These are phyloP conservation scores for Bhutanitis thaidina DNA, from an alignment of 2,888 invertebrate genomes.

Conservation along the genomic window DNA sequence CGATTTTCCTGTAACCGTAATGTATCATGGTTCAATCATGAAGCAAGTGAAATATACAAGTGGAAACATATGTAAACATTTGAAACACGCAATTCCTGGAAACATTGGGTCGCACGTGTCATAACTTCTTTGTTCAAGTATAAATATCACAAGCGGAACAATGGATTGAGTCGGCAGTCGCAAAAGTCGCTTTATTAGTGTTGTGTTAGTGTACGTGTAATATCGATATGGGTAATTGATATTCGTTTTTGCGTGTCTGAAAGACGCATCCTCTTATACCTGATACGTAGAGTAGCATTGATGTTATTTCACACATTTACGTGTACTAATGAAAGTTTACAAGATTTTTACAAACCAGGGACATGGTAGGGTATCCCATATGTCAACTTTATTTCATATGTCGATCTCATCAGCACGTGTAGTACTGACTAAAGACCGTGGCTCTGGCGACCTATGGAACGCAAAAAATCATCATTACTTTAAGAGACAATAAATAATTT, in stretches of 20 bases:
- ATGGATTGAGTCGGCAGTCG: constrained; percentile 26
- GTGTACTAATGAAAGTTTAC: too few species aligned
- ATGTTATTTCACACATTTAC: too few species aligned
- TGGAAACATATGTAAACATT: constrained; percentile 14
- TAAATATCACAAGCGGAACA: constrained; percentile 26
- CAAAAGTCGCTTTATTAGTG: constrained; percentile 30
- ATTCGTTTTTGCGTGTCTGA: neutral
- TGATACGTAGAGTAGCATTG: neutral
- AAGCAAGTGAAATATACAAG: neutral
- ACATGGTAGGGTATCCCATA: too few species aligned
- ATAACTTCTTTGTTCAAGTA: constrained; percentile 41
- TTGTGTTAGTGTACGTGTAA: constrained; percentile 25
- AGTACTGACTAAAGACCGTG: too few species aligned
- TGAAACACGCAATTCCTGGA: constrained; percentile 21
- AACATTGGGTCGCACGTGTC: constrained; percentile 27
- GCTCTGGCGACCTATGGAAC: too few species aligned
- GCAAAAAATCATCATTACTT: too few species aligned
- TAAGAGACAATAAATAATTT: too few species aligned
- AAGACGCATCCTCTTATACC: neutral
- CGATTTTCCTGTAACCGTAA: too few species aligned
- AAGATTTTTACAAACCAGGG: too few species aligned
- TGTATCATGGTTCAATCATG: too few species aligned
- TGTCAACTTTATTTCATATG: too few species aligned
- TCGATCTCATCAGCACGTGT: too few species aligned
- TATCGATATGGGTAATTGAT: constrained; percentile 6